phyloP scores from a whole-genome alignment of 2,888 invertebrate species.

The Dascillus cervinus region DNA sequence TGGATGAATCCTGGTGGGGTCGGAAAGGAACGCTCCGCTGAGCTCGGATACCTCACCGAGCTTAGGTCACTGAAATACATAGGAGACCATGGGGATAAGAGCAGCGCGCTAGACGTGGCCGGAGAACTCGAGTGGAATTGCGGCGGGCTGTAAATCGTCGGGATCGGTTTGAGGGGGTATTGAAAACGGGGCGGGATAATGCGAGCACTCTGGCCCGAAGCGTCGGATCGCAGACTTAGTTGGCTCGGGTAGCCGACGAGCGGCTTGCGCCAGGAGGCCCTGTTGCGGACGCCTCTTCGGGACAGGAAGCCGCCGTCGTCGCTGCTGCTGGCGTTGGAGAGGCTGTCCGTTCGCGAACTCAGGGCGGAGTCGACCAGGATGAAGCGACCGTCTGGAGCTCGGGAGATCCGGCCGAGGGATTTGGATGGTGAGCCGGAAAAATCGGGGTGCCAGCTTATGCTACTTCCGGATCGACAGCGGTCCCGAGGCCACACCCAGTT shows the following conservation, averaged over 20 bases:
- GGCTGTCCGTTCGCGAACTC: conserved; percentile 49
- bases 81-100: conserved; percentile 59
- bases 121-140: conserved; percentile 60
- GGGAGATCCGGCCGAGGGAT: conserved; percentile 58
- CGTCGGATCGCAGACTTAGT: conserved; percentile 59
- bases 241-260: conserved; percentile 60
- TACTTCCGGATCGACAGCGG: conserved; percentile 52
- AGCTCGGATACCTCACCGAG: conserved; percentile 74
- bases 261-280: conserved; percentile 58
- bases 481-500: conserved; percentile 74
- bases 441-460: conserved; percentile 41
- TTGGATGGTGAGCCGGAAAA: conserved; percentile 34
- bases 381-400: conserved; percentile 69
- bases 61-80: conserved; percentile 81
- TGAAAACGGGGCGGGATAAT: conserved; percentile 30
- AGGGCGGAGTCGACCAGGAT: conserved; percentile 51
- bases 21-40: conserved; percentile 71
- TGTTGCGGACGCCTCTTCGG: conserved; percentile 45
- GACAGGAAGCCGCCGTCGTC: conserved; percentile 83
- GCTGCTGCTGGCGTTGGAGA: conserved; percentile 55
- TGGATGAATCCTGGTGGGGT: conserved; percentile 64
- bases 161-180: conserved; percentile 37
- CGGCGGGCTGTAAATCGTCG: conserved; percentile 42
- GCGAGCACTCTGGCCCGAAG: conserved; percentile 51
- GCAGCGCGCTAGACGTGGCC: conserved; percentile 51